phyloP scores from a whole-genome alignment of 1,140 invertebrate species.

The Teleopsis dalmanni region DNA sequence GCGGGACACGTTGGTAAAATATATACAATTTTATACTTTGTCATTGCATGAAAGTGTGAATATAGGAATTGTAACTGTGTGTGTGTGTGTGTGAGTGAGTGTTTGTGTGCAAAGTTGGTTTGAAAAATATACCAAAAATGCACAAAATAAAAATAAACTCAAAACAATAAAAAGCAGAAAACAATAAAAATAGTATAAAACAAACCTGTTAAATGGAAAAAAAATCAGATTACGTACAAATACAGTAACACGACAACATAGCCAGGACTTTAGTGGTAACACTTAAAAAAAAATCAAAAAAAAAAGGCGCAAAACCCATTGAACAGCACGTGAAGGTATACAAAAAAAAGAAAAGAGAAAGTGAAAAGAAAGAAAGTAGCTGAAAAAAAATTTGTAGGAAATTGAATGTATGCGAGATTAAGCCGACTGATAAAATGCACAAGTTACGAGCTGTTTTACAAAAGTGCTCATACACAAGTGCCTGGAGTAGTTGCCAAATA shows the following conservation, averaged over 20 bases:
- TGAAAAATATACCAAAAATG: neutral
- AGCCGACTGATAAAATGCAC: conserved; percentile 14
- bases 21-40: too few relatives aligned
- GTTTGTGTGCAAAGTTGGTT: neutral
- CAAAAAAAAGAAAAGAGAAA: neutral
- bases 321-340: too few relatives aligned
- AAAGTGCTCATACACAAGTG: neutral
- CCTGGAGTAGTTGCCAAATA: too few relatives aligned
- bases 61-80: neutral
- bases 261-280: too few relatives aligned
- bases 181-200: too few relatives aligned
- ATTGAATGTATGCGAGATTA: conserved; percentile 17
- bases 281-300: too few relatives aligned
- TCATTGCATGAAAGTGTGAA: neutral
- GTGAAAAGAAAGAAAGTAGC: too few relatives aligned
- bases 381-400: conserved; percentile 10
- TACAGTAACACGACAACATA: conserved; percentile 6
- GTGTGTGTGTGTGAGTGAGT: neutral
- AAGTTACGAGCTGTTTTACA: conserved; percentile 15
- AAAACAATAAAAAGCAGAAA: too few relatives aligned
- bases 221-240: conserved; percentile 6
- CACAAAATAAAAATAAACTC: neutral
- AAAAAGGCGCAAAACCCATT: too few relatives aligned
- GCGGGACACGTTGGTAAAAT: too few relatives aligned
- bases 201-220: neutral